phyloP scores from a whole-genome alignment of 2,888 invertebrate species.

The Leptinotarsa haldemani region DNA sequence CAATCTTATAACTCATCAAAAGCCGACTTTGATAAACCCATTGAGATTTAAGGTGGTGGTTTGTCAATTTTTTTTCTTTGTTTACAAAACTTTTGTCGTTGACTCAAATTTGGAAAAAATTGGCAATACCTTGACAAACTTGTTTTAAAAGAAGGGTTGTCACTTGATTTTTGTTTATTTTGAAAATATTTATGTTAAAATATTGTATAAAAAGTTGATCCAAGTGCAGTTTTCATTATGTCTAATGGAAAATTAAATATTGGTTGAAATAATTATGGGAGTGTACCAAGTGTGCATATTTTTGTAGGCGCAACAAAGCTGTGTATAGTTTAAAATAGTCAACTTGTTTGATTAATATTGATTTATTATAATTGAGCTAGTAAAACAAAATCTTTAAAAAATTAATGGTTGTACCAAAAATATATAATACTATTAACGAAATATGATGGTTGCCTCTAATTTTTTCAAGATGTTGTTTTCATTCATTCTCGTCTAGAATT shows the following conservation, averaged over 20 bases:
- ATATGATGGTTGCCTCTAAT: neutral
- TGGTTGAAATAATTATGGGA: conserved; percentile 41
- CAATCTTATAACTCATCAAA: no score
- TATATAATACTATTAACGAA: neutral
- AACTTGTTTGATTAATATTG: conserved; percentile 36
- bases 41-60: no score
- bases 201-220: neutral
- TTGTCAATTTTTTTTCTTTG: no score
- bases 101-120: no score
- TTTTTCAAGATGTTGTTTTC: conserved; percentile 38
- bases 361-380: conserved; percentile 37
- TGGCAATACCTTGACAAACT: no score
- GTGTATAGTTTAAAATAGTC: conserved; percentile 39
- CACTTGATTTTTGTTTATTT: no score
- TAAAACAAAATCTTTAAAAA: conserved; percentile 33
- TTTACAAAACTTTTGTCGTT: no score
- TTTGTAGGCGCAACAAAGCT: conserved; percentile 49
- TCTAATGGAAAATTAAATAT: conserved; percentile 33
- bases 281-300: conserved; percentile 53
- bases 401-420: conserved; percentile 19
- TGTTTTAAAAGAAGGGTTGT: no score
- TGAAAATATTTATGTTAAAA: no score
- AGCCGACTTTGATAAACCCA: no score
- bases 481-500: conserved; percentile 25
- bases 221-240: conserved; percentile 22